phyloP scores from a whole-genome alignment of 2,797 vertebrate genomes.

The Melanotaenia boesemani region DNA sequence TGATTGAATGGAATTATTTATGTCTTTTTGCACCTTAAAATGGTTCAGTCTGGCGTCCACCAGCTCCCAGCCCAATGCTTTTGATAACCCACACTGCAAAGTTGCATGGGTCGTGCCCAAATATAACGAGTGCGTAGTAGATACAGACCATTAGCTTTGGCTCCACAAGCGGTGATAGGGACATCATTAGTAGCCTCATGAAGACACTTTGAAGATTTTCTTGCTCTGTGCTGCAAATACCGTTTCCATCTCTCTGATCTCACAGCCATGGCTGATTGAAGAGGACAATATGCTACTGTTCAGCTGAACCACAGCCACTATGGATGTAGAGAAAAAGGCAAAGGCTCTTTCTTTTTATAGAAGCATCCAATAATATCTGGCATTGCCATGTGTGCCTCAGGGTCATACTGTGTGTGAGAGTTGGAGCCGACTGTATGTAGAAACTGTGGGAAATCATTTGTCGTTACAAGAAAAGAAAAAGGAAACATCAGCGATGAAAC shows the following conservation, averaged over 20 bases:
- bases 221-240: constrained; percentile 47
- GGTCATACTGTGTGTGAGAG: constrained; percentile 54
- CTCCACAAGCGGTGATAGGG: constrained; percentile 47
- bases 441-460: constrained; percentile 66
- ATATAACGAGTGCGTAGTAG: constrained; percentile 44
- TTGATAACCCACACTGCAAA: constrained; percentile 20
- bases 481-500: constrained; percentile 60
- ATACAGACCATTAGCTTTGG: constrained; percentile 61
- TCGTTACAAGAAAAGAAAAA: constrained; percentile 49
- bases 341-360: constrained; percentile 75
- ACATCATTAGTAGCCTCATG: constrained; percentile 61
- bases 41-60: constrained; percentile 13
- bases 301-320: constrained; percentile 48
- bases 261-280: constrained; percentile 53
- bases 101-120: constrained; percentile 33
- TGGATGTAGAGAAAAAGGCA: constrained; percentile 55
- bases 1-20: constrained; percentile 32
- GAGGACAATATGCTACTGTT: constrained; percentile 67
- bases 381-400: constrained; percentile 74
- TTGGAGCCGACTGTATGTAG: constrained; percentile 40
- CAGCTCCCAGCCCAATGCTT: constrained; percentile 23
- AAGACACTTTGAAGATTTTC: constrained; percentile 69
- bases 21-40: not conserved
- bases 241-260: constrained; percentile 61
- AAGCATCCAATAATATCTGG: constrained; percentile 79